Base-by-base conservation (phyloP, 2,113 vertebrate species). In the Tinamus guttatus region DNA sequence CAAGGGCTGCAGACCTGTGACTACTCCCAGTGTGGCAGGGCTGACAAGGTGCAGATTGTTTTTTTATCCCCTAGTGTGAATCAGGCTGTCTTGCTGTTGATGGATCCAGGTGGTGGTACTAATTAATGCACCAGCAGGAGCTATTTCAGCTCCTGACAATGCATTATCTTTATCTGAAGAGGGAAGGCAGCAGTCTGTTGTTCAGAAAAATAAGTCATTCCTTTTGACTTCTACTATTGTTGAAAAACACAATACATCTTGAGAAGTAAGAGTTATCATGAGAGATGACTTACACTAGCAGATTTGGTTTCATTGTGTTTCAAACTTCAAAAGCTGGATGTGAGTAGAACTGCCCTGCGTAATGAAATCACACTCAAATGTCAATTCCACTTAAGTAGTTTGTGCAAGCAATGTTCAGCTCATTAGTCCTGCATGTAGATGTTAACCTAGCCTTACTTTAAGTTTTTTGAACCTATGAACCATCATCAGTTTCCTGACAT, bases 21-120 rank as follows among this genome's bases (percentile, higher is more conserved):
- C 95, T 90, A 59, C 90, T 97, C 96, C 96, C 89, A 89, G 90
- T 83, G 96, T 95, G 96, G 95, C 92, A 96, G 81, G 89, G 77
- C 92, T 98, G 98, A 98, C 98, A 98, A 98, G 98, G 98, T 96
- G 97, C 97, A 96, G 98, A 98, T 97, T 98, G 97, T 98, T 97
- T 98, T 98, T 96, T 97, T 92, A 95, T 98, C 95, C 97, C 96
- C 91, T 93, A 49, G 95, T 96, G 97, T 94, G 97, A 98, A 98
- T 95, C 96, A 96, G 94, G 82, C 96, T 98, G 98, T 98, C 97
- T 98, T 96, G 94, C 95, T 97, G 97, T 96, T 98, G 98, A 98
- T 98, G 98, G 98, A 98, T 97, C 95, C 95, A 98, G 96, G 97
- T 92, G 81, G 94, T 96, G 93, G 92, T 97, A 98, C 97, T 98